These are phyloP conservation scores for Burhinus bistriatus DNA, from an alignment of 2,113 vertebrate species.

Conservation along the genomic window DNA sequence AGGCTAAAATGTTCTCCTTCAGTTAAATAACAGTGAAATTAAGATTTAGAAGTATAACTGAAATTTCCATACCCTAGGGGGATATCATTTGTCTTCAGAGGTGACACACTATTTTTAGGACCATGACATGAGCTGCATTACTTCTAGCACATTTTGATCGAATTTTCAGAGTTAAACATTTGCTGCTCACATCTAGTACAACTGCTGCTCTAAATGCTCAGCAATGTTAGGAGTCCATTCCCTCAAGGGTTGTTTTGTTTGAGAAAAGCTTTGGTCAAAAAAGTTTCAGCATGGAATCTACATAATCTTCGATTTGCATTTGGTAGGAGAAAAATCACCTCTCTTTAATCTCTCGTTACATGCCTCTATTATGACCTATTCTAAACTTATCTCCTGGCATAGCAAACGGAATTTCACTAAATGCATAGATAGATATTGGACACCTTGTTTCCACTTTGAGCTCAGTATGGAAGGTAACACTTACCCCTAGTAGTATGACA, in stretches of 20 bases:
- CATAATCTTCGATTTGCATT: neutral
- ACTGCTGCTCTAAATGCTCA: neutral
- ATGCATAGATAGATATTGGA: conserved; percentile 71
- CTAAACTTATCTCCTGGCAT: conserved; percentile 69
- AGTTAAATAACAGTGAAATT: neutral
- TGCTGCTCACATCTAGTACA: neutral
- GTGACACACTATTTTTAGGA: conserved; percentile 41
- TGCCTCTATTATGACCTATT: conserved; percentile 63
- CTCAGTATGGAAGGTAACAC: conserved; percentile 63
- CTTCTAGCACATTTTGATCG: conserved; percentile 14
- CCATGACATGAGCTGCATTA: conserved; percentile 2
- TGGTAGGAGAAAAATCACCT: conserved; percentile 49
- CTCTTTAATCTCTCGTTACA: conserved; percentile 57
- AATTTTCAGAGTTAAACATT: conserved; percentile 18
- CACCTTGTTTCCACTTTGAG: conserved; percentile 71
- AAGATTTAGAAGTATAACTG: neutral
- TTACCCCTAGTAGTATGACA: conserved; percentile 37
- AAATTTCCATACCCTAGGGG: neutral
- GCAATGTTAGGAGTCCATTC: neutral
- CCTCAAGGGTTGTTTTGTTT: neutral
- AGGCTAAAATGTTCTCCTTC: neutral
- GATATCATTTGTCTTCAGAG: neutral
- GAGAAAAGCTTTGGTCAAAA: neutral
- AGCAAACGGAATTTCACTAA: conserved; percentile 65
- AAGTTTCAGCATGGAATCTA: neutral